Conservation (phyloP, 1,140 invertebrate genomes). For the Temnothorax nylanderi region DNA sequence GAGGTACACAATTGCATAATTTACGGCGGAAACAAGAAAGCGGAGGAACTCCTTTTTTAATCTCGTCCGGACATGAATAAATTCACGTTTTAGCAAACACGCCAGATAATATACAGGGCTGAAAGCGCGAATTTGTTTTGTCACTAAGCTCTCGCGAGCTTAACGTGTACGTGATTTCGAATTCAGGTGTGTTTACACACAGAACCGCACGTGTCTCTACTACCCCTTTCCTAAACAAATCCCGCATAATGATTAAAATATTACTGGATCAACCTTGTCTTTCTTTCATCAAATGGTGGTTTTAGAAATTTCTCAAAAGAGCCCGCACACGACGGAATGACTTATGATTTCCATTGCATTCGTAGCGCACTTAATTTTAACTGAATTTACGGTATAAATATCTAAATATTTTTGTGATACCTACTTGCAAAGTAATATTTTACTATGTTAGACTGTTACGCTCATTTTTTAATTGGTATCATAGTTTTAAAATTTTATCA, state of each 20-base stretch:
- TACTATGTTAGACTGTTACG: background rate
- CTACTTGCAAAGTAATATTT: background rate
- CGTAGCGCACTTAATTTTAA: conserved; percentile 26
- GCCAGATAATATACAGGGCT: conserved; percentile 36
- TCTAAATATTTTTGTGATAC: conserved; percentile 26
- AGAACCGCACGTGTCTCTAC: background rate
- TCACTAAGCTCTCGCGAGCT: conserved; percentile 23
- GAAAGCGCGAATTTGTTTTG: conserved; percentile 48
- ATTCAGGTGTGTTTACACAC: conserved; percentile 39
- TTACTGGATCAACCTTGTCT: conserved; percentile 2
- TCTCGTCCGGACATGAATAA: conserved; percentile 46
- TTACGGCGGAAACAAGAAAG: conserved; percentile 52
- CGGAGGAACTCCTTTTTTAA: conserved; percentile 40
- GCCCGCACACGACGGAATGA: background rate
- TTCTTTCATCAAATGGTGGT: background rate
- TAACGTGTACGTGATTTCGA: background rate
- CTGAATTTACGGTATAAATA: background rate
- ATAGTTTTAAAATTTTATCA: conserved; percentile 23
- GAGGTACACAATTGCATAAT: conserved; percentile 47
- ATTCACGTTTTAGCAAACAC: conserved; percentile 56
- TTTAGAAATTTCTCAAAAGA: background rate
- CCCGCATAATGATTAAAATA: conserved; percentile 31
- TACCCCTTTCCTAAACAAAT: background rate
- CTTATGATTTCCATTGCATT: background rate
- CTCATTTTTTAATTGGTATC: conserved; percentile 5